These are phyloP conservation scores for Aphrophora alni DNA, from an alignment of 2,888 invertebrate species.

Conservation along the genomic window DNA sequence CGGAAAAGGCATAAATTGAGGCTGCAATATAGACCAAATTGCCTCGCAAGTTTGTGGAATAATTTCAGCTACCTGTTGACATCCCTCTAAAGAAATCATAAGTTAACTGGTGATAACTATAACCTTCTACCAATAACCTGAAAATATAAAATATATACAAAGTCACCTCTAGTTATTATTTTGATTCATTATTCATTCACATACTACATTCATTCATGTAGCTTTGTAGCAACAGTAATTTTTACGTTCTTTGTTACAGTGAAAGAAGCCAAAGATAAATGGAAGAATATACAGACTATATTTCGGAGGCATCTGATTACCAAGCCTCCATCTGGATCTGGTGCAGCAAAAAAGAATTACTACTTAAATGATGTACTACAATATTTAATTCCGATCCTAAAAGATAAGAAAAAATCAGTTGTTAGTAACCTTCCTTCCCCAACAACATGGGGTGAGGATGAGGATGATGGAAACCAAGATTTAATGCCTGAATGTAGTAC, in stretches of 20 bases:
- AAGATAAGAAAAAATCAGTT: constrained; percentile 2
- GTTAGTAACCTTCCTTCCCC: background rate
- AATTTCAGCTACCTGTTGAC: constrained; percentile 12
- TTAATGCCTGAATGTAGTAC: background rate
- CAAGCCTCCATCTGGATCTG: background rate
- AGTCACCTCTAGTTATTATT: background rate
- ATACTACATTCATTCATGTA: background rate
- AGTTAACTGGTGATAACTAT: constrained; percentile 4
- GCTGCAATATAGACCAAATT: constrained; percentile 9
- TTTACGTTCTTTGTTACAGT: constrained; percentile 2
- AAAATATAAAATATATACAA: background rate
- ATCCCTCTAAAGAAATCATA: background rate
- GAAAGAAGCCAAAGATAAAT: constrained; percentile 9
- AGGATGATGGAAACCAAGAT: background rate
- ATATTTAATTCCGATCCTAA: background rate
- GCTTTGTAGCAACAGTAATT: background rate
- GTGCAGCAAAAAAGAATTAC: background rate
- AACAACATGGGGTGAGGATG: background rate
- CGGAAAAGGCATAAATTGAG: background rate
- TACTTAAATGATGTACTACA: constrained; percentile 8
- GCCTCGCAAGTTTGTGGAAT: background rate
- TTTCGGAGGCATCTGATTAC: background rate
- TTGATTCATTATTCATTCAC: background rate
- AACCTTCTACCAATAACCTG: constrained; percentile 3
- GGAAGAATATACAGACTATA: background rate